Evolutionary conservation across 2,797 vertebrate species (phyloP), one percentile per base, ranked within the genome.

Genomic region (Acanthiza pusilla): DNA sequence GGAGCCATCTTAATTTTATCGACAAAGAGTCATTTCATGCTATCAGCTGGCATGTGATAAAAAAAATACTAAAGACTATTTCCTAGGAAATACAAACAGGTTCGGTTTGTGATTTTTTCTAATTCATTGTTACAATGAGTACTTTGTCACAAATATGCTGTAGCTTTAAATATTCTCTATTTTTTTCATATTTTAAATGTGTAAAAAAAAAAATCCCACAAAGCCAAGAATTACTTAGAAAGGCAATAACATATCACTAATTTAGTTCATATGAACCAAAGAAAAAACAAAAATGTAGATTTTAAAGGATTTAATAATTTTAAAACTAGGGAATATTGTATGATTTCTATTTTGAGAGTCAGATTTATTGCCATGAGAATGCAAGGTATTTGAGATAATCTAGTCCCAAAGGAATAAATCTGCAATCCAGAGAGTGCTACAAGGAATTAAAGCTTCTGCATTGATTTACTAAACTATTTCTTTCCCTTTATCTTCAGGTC

Each of bases 401-500:
- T 79, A 66, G 19, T 82, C 62, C 42, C 55, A 86, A 54, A 84
- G 22, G 73, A 80, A 91, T 80, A 60, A 82, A 78, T 60, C 50
- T 91, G 16, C 17, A 81, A 54, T 62, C 21, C 47, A 57, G 36
- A 85, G 53, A 57, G 19, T 72, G 10, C 20, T 88, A 25, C 21
- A 81, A 61, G 21, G 23, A 88, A 58, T 60, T 92, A 92, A 96
- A 93, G 43, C 21, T 83, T 85, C 65, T 88, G 6, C 55, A 82
- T 3, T 91, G 70, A 91, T 92, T 93, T 77, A 70, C 54, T 88
- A 38, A 93, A 93, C 34, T 75, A 40, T n/a, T 27, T 74, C 29
- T 53, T 71, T 47, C 22, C 17, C 7, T 77, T 74, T 89, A 57
- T 54, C 42, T 85, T 82, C 20, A 26, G 5, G 20, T 34, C 5